These are phyloP conservation scores for Diabrotica virgifera DNA, from an alignment of 1,140 invertebrate genomes.

Conservation along the genomic window DNA sequence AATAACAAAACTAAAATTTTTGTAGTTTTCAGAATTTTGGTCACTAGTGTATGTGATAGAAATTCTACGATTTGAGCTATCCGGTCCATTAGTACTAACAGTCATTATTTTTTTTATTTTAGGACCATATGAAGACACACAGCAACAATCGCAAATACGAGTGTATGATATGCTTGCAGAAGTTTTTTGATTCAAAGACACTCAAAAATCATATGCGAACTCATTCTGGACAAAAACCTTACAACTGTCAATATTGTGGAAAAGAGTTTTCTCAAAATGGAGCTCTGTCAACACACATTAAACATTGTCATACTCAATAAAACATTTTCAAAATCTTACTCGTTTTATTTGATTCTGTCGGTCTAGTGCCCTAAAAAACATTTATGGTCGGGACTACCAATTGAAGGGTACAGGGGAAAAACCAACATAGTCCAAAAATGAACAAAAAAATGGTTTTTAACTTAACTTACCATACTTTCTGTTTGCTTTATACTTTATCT, in stretches of 20 bases:
- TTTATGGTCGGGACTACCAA: no score
- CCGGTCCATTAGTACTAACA: neutral
- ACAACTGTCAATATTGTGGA: slow-evolving; percentile 53
- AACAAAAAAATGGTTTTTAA: no score
- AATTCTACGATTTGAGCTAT: no score
- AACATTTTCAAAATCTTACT: neutral
- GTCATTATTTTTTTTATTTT: slow-evolving; percentile 38
- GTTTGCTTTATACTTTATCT: no score
- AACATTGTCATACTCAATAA: slow-evolving; percentile 21
- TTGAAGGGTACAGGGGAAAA: no score
- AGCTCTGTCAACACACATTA: slow-evolving; percentile 20
- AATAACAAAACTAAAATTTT: no score
- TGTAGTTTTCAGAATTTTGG: no score
- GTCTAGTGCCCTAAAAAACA: no score
- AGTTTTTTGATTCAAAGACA: slow-evolving; percentile 53
- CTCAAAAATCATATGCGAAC: slow-evolving; percentile 55
- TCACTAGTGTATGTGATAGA: no score
- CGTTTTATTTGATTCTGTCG: no score
- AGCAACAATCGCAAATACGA: slow-evolving; percentile 51
- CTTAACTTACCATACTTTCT: no score
- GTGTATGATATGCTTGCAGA: slow-evolving; percentile 54
- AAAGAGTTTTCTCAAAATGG: slow-evolving; percentile 47
- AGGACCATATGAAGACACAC: slow-evolving; percentile 60
- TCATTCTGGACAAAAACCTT: slow-evolving; percentile 56
- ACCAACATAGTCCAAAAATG: no score